These are phyloP conservation scores for Procambarus clarkii DNA, from an alignment of 1,140 invertebrate species.

Conservation along the genomic window DNA sequence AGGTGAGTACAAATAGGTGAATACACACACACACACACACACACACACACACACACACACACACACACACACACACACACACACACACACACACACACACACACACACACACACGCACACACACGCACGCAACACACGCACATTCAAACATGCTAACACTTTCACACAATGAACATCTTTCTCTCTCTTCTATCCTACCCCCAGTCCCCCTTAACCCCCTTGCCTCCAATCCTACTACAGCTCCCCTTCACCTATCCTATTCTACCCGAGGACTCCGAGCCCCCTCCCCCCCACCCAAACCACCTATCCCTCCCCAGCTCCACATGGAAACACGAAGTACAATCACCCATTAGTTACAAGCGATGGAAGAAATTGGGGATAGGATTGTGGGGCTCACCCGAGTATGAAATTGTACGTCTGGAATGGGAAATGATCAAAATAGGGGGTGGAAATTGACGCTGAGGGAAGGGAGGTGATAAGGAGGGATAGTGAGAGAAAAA, in stretches of 20 bases:
- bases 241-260: no score
- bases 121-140: no score
- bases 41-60: constrained; percentile 2
- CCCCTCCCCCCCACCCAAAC: no score
- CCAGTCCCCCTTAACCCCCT: no score
- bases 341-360: not conserved
- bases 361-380: not conserved
- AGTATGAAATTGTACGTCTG: not conserved
- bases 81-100: not conserved
- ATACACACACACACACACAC: not conserved
- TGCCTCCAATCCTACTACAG: no score
- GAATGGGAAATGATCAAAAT: constrained; percentile 6
- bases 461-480: not conserved
- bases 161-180: no score
- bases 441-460: not conserved
- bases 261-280: no score
- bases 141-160: no score
- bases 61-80: not conserved
- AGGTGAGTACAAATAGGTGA: no score
- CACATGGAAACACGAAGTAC: not conserved
- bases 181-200: no score
- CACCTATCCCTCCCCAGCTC: not conserved
- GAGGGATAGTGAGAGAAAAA: not conserved
- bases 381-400: not conserved
- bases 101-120: not conserved